A percentile compares a stretch with the other conserved stretches of the same genome.
Evolutionary conservation across 2,113 vertebrate species (phyloP).

Genomic region (Dermatemys mawii): DNA sequence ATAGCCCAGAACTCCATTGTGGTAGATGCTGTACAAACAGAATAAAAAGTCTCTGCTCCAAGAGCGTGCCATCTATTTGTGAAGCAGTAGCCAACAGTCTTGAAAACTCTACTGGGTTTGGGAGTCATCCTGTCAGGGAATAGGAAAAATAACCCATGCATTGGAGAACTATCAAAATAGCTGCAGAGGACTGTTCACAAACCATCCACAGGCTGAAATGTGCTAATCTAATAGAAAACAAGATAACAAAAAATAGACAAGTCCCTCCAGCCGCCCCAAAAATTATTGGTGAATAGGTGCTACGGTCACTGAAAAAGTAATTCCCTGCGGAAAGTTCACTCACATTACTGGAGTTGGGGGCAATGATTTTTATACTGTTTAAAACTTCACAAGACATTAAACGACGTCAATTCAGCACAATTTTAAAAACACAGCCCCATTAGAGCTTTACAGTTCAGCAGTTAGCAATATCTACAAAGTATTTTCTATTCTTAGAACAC

Average conservation of each 20-base stretch:
- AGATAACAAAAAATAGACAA: slow-evolving; percentile 7
- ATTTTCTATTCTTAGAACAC: slow-evolving; percentile 26
- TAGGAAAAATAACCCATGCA: neutral
- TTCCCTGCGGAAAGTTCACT: slow-evolving; percentile 67
- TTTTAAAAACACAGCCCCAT: slow-evolving; percentile 62
- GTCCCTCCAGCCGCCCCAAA: neutral
- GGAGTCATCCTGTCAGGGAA: neutral
- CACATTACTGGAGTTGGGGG: slow-evolving; percentile 56
- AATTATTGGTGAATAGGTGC: slow-evolving; percentile 59
- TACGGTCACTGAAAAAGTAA: slow-evolving; percentile 67
- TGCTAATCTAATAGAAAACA: slow-evolving; percentile 56
- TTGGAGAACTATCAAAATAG: neutral
- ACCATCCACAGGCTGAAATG: slow-evolving; percentile 49
- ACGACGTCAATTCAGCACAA: slow-evolving; percentile 60
- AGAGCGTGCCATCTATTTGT: neutral
- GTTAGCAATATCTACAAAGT: slow-evolving; percentile 56
- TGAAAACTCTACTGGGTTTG: neutral
- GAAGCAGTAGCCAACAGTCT: neutral
- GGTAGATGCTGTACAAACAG: neutral
- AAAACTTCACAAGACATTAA: slow-evolving; percentile 52
- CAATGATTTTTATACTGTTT: slow-evolving; percentile 34
- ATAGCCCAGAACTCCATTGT: neutral
- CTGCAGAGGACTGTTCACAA: slow-evolving; percentile 9
- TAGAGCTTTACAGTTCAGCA: slow-evolving; percentile 59
- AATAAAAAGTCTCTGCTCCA: neutral